A percentile compares a stretch with the other conserved stretches of the same genome.
These are phyloP conservation scores for Planococcus citri DNA, from an alignment of 1,140 invertebrate species.

Conservation along the genomic window DNA sequence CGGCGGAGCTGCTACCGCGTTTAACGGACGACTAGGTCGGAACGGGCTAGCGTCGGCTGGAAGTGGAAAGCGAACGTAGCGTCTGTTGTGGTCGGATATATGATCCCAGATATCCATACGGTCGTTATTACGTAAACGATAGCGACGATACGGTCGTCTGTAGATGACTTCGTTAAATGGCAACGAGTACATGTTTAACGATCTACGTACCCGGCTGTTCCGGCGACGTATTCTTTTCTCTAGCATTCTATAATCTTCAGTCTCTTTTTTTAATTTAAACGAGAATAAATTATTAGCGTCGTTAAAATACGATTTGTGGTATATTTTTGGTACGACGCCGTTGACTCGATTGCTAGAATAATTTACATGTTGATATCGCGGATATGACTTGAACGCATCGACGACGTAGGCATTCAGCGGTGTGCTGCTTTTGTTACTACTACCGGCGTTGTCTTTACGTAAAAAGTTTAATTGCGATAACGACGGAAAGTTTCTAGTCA, in stretches of 20 bases:
- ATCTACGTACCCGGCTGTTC: background rate
- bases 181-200: conserved; percentile 5
- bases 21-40: background rate
- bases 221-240: background rate
- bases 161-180: conserved; percentile 13
- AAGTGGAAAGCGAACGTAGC: conserved; percentile 24
- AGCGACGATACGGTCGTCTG: background rate
- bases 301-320: background rate
- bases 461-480: no score
- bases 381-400: background rate
- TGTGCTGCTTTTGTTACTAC: background rate
- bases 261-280: conserved; percentile 19
- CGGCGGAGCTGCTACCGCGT: no score
- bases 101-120: conserved; percentile 22
- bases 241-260: conserved; percentile 17
- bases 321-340: conserved; percentile 6
- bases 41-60: background rate
- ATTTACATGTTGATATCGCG: background rate
- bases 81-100: conserved; percentile 20
- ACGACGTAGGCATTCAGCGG: background rate
- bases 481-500: background rate
- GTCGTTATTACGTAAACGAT: background rate
- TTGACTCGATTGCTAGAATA: background rate
- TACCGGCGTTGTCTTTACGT: background rate
- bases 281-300: background rate